These are phyloP conservation scores for Anodontia alba DNA, from an alignment of 2,888 invertebrate species.

Conservation along the genomic window DNA sequence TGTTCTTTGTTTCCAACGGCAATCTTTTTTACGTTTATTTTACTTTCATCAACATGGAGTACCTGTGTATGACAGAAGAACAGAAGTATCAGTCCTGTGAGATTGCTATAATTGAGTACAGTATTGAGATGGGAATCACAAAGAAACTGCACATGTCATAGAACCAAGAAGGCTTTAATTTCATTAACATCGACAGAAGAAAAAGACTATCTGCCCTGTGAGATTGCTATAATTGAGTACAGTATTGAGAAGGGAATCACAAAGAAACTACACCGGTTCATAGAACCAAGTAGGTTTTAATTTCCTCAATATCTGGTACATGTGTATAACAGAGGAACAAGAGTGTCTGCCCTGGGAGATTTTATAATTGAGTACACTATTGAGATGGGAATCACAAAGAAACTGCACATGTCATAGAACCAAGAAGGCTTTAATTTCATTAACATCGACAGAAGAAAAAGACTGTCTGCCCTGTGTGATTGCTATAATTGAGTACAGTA, in stretches of 20 bases:
- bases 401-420: conserved; percentile 77
- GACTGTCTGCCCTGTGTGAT: conserved; percentile 79
- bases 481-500: conserved; percentile 75
- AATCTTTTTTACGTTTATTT: no score
- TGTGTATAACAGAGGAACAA: no score
- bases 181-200: conserved; percentile 73
- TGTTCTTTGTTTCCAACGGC: no score
- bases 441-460: conserved; percentile 65
- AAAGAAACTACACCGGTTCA: conserved; percentile 75
- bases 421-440: conserved; percentile 63
- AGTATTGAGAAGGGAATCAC: conserved; percentile 77
- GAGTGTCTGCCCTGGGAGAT: conserved; percentile 79
- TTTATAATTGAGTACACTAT: conserved; percentile 76
- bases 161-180: conserved; percentile 79
- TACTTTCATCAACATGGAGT: no score
- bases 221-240: conserved; percentile 77
- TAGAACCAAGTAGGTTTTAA: conserved; percentile 73
- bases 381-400: conserved; percentile 74
- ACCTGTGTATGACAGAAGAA: no score
- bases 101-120: conserved; percentile 77
- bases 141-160: conserved; percentile 75
- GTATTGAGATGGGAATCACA: conserved; percentile 75
- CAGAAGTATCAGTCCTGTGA: conserved; percentile 77
- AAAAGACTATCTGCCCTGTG: conserved; percentile 75
- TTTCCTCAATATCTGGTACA: no score